A percentile compares a stretch with the other conserved stretches of the same genome.
These are phyloP conservation scores for Drosophila rhopaloa DNA, from an alignment of 1,140 invertebrate genomes.

Conservation along the genomic window DNA sequence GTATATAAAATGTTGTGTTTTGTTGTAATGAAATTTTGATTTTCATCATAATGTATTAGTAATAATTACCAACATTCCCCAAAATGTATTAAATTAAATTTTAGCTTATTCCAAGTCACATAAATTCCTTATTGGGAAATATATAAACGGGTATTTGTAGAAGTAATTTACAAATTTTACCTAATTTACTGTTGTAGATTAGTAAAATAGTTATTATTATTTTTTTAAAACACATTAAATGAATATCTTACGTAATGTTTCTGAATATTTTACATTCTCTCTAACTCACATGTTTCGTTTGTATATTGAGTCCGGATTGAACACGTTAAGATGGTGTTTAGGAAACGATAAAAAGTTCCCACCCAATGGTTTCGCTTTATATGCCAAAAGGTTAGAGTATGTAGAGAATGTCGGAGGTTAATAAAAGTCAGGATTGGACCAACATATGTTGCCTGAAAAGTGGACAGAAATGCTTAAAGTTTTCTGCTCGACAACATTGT, in stretches of 20 bases:
- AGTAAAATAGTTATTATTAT: too few relatives aligned
- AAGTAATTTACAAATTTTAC: too few relatives aligned
- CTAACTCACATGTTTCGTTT: neutral
- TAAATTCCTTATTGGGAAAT: neutral
- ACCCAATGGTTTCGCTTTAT: neutral
- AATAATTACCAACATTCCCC: neutral
- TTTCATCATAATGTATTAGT: neutral
- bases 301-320: neutral
- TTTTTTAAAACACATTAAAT: too few relatives aligned
- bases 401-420: conserved; percentile 9
- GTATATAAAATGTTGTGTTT: neutral
- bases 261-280: too few relatives aligned
- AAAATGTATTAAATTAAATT: neutral
- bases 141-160: neutral
- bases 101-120: neutral
- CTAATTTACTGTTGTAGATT: too few relatives aligned
- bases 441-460: conserved; percentile 10
- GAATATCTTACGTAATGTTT: too few relatives aligned
- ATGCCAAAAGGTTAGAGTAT: neutral
- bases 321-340: neutral
- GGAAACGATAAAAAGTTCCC: neutral
- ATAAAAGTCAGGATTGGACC: conserved; percentile 21
- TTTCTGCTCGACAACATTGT: conserved; percentile 56
- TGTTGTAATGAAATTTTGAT: neutral
- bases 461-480: conserved; percentile 48